Evolutionary conservation across 1,140 invertebrate genomes (phyloP), one percentile per base, ranked within the genome.

Genomic region (Drosophila novamexicana): DNA sequence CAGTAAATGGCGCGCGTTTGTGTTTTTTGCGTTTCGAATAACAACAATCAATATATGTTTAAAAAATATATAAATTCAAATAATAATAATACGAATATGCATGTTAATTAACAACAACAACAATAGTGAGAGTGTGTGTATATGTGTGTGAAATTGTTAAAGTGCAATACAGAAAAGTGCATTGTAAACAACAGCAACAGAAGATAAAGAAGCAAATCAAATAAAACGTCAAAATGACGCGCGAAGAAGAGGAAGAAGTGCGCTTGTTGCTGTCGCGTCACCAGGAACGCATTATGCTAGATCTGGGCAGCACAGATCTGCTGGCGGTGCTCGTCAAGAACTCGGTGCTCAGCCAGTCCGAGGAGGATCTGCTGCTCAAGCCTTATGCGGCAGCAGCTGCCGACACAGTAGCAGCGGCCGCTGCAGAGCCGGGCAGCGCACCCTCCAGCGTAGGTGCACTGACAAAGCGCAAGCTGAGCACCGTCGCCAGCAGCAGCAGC

Each of bases 221-320:
- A 42, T 39, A 67, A 73, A 42, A 50, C 66, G 57, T 56, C 63
- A 88, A 76, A 75, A 91, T 92, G 91, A 84, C 91, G 54, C 91
- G 75, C 49, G 91, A 90, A 75, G 91, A 92, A 72, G 91, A 92
- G 63, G 91, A 92, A 63, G 91, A 92, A 73, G 91, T 92, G 65
- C 91, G 91, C 45, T 85, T 86, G 6, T 57, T 92, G 62, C 77
- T 92, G 42, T 80, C 77, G 52, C 88, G 91, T 8, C 91, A 92
- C 61, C 89, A 89, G 67, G 91, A 90, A 57, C 91, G 91, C 39
- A 92, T 92, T 12, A 90, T 92, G 70, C 63, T 88, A 7, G 91
- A 92, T 71, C 57, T 92, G 52, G 79, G 82, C 29, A 91, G 80
- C 52, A 91, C 91, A 7, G 91, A 92, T 74, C 73, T 92, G 0